Evolutionary conservation across 2,113 vertebrate genomes (phyloP).

Genomic region (Sinocyclocheilus rhinocerous): DNA sequence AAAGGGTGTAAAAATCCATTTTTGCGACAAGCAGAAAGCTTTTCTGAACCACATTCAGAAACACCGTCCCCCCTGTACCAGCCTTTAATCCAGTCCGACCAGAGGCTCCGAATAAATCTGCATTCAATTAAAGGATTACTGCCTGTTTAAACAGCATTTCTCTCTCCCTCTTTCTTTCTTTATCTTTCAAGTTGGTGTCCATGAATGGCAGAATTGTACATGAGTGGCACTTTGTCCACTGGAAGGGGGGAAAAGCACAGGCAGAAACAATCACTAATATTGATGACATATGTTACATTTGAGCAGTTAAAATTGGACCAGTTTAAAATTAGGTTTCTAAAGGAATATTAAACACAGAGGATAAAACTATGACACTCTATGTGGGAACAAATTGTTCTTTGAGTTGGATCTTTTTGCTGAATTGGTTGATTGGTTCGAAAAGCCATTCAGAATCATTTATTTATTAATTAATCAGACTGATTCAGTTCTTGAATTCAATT

Average conservation of each 20-base stretch:
- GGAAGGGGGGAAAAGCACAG: constrained; percentile 48
- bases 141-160: constrained; percentile 75
- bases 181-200: constrained; percentile 73
- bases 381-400: background rate
- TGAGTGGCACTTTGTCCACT: constrained; percentile 37
- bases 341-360: background rate
- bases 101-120: constrained; percentile 76
- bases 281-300: background rate
- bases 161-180: constrained; percentile 66
- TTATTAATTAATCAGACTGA: background rate
- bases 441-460: background rate
- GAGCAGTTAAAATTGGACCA: background rate
- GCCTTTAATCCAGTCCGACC: constrained; percentile 75
- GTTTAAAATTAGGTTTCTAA: background rate
- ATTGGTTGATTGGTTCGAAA: background rate
- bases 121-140: constrained; percentile 81
- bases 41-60: constrained; percentile 51
- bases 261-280: constrained; percentile 22
- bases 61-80: constrained; percentile 46
- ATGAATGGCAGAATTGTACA: constrained; percentile 59
- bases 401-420: background rate
- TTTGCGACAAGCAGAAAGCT: too few relatives aligned
- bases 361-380: background rate
- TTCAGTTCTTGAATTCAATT: background rate
- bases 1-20: constrained; percentile 54